Evolutionary conservation across 1,140 invertebrate genomes (phyloP), one percentile per base, ranked within the genome.

Genomic region (Pinna nobilis): DNA sequence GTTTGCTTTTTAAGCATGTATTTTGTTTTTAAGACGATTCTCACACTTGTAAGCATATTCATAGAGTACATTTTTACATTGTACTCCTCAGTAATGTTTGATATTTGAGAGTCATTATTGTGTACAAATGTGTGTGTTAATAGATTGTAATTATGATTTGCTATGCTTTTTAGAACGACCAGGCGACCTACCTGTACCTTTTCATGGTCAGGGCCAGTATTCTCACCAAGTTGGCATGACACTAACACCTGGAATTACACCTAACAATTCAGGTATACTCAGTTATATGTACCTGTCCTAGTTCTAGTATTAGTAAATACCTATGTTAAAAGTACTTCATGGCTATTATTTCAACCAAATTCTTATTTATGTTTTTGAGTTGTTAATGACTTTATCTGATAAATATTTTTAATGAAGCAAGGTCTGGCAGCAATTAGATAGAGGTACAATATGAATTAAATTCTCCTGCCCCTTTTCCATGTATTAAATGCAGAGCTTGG

Each of bases 161-260:
- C 9, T 44, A 44, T 44, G 39, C 39, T 41, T 87, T 32, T n/a
- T 77, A 70, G 72, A 70, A 37, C 77, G 75, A 20, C 80, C 84
- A 47, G 81, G 78, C 77, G 86, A 83, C 49, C 67, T 88, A 68
- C 87, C 87, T 44, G 80, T 81, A 41, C 87, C 87, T 47, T 88
- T 79, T 77, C 86, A 87, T 80, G 87, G 87, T 53, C 84, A 86
- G 51, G 87, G 78, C 53, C 86, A 87, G 71, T 88, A 88, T 76
- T 86, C 86, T 18, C 86, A 88, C 61, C 87, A 88, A 75, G 74
- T 88, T 66, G 81, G 81, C 70, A 81, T 82, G 82, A 64, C 80
- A 47, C 70, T 84, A 44, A 83, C 83, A 32, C 79, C 84, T 37
- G 81, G 76, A 77, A 65, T 82, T 30, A 86, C 86, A 60, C 86